phyloP scores from a whole-genome alignment of 2,888 invertebrate species.

The Lasioglossum villosulum region DNA sequence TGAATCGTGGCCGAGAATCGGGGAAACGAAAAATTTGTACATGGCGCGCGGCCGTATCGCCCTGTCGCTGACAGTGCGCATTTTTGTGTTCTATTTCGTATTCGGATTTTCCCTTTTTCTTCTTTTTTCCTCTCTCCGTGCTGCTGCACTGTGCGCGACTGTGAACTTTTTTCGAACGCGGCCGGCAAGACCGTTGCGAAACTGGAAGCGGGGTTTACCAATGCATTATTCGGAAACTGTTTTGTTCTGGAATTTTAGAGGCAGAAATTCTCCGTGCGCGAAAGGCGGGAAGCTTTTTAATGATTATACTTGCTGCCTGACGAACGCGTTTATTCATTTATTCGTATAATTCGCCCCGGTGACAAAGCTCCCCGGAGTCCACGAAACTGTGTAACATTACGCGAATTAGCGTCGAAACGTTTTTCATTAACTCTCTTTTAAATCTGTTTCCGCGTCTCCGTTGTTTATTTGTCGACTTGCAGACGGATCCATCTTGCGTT shows the following conservation, averaged over 20 bases:
- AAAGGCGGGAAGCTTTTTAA: constrained; percentile 11
- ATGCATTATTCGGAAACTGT: constrained; percentile 10
- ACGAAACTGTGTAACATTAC: not conserved
- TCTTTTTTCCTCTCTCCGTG: not conserved
- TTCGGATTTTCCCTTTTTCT: not conserved
- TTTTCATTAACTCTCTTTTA: not conserved
- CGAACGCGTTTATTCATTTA: constrained; percentile 15
- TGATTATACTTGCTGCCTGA: constrained; percentile 4
- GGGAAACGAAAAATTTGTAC: constrained; percentile 26
- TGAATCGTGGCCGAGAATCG: constrained; percentile 22
- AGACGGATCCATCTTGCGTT: not conserved
- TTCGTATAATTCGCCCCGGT: not conserved
- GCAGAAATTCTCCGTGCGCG: constrained; percentile 5
- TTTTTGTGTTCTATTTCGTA: constrained; percentile 4
- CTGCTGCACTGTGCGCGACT: not conserved
- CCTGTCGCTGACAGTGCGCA: not conserved
- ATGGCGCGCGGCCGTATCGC: not conserved
- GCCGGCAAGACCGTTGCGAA: not conserved
- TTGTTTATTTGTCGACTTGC: not conserved
- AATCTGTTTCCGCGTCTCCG: not conserved
- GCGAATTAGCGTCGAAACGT: not conserved
- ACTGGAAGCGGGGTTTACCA: constrained; percentile 10
- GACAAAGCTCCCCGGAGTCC: not conserved
- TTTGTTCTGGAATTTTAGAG: constrained; percentile 10
- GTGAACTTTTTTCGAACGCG: constrained; percentile 2